Percentiles rank a stretch among this genome's conserved stretches.
phyloP scores from a whole-genome alignment of 2,113 vertebrate genomes.

The Vireo altiloquus region DNA sequence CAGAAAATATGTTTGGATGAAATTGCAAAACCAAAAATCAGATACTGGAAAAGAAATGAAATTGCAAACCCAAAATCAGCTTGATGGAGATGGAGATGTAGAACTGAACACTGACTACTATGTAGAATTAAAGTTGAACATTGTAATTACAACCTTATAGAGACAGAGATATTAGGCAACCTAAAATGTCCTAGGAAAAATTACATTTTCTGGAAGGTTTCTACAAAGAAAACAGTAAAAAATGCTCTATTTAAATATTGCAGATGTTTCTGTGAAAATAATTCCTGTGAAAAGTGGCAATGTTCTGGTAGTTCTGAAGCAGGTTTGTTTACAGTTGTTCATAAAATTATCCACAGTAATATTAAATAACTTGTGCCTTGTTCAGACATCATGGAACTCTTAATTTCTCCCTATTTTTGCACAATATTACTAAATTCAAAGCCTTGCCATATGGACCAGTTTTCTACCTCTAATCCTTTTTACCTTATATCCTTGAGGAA shows the following conservation, averaged over 20 bases:
- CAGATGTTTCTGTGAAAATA: neutral
- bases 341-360: neutral
- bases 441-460: neutral
- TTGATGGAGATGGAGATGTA: neutral
- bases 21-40: neutral
- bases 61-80: neutral
- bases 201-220: neutral
- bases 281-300: neutral
- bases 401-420: neutral
- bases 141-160: neutral
- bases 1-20: neutral
- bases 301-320: neutral
- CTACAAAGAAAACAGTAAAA: neutral
- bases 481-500: neutral
- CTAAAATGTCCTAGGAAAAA: neutral
- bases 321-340: neutral
- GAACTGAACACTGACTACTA: neutral
- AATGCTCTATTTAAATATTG: neutral
- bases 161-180: neutral
- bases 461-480: neutral
- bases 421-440: neutral
- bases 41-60: neutral
- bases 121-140: accelerated
- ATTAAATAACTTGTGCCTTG: neutral
- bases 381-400: neutral